phyloP scores from a whole-genome alignment of 1,140 invertebrate genomes.

The Diprion similis region DNA sequence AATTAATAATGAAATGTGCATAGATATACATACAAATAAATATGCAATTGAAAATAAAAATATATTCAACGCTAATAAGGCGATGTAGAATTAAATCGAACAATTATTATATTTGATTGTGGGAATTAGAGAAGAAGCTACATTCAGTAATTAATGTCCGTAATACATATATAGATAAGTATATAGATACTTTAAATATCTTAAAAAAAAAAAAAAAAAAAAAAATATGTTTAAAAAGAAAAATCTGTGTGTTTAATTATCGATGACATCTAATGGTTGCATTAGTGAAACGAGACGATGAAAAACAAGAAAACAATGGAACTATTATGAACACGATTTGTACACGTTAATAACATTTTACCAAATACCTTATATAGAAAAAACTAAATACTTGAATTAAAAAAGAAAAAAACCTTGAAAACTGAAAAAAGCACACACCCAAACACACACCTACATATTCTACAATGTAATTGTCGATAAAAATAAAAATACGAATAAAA shows the following conservation, averaged over 20 bases:
- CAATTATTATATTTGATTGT: conserved; percentile 6
- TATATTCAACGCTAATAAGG: conserved; percentile 5
- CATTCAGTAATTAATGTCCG: conserved; percentile 9
- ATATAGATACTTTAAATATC: conserved; percentile 14
- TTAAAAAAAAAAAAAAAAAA: neutral
- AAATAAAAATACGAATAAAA: conserved; percentile 12
- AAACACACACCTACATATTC: conserved; percentile 8
- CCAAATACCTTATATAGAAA: neutral
- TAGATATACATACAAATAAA: neutral
- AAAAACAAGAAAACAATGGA: neutral
- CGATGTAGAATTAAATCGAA: neutral
- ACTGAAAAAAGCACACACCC: neutral
- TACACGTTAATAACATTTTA: neutral
- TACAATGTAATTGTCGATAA: conserved; percentile 13
- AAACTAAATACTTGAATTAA: neutral
- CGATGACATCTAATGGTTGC: conserved; percentile 7
- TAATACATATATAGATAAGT: neutral
- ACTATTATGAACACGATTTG: neutral
- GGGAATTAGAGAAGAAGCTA: neutral
- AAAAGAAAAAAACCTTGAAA: neutral
- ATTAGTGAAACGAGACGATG: neutral
- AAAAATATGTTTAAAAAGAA: neutral
- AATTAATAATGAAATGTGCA: neutral
- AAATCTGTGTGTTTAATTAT: neutral
- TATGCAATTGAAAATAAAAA: conserved; percentile 9